A percentile compares a stretch with the other conserved stretches of the same genome.
Evolutionary conservation across 2,797 vertebrate species (phyloP).

Genomic region (Neosilurus hyrtlii): DNA sequence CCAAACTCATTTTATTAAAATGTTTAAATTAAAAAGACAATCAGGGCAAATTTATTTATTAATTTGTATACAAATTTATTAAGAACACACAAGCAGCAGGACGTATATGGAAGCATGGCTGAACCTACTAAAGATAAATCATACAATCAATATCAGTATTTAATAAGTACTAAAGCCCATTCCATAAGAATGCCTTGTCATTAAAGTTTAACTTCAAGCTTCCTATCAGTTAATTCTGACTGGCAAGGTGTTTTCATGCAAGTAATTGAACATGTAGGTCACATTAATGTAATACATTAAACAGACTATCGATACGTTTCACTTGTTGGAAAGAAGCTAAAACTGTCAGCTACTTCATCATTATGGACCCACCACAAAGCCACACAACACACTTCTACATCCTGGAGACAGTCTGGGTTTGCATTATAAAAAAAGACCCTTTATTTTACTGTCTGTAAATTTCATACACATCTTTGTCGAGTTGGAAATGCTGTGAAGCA

Average conservation of each 20-base stretch:
- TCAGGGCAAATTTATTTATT: constrained; percentile 25
- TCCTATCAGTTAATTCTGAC: constrained; percentile 55
- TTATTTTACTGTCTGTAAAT: constrained; percentile 39
- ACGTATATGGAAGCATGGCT: constrained; percentile 51
- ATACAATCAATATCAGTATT: constrained; percentile 60
- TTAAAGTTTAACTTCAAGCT: constrained; percentile 49
- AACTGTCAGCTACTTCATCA: constrained; percentile 37
- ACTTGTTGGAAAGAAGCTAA: constrained; percentile 3
- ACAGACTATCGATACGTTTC: constrained; percentile 33
- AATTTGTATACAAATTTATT: constrained; percentile 61
- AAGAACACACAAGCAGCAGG: constrained; percentile 62
- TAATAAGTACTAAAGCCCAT: constrained; percentile 65
- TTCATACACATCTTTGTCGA: constrained; percentile 14
- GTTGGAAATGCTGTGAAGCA: constrained; percentile 57
- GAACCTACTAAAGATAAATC: constrained; percentile 54
- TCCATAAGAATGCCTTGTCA: constrained; percentile 72
- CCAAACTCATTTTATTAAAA: neutral
- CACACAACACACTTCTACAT: constrained; percentile 16
- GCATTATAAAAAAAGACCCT: constrained; percentile 2
- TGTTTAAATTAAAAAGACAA: constrained; percentile 20
- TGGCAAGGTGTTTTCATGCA: constrained; percentile 54
- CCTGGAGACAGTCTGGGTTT: constrained; percentile 9
- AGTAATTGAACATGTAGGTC: constrained; percentile 28
- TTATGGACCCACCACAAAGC: constrained; percentile 32
- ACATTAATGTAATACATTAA: constrained; percentile 14